Evolutionary conservation across 2,797 vertebrate genomes (phyloP), one percentile per base, ranked within the genome.

Genomic region (Atherinosoma microstoma): DNA sequence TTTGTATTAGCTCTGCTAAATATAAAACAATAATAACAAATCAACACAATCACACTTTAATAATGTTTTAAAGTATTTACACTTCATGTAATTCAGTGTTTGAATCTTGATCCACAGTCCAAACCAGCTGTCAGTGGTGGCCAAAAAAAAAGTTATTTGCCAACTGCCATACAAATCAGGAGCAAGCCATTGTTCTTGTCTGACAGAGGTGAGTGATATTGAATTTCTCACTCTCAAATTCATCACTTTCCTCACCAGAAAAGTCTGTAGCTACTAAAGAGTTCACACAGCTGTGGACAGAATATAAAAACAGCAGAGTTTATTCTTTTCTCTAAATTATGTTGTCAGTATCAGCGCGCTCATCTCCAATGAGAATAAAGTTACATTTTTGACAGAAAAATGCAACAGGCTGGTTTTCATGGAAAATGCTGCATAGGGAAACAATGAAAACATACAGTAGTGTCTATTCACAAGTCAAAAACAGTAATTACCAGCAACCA

Each of bases 281-380:
- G 73, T 42, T 20, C 53, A 76, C 63, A 72, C 75, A 79, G 80
- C 80, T 91, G 86, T 84, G 84, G 84, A 40, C n/a, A 11, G 16
- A 78, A 87, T 86, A 81, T 76, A 10, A 79, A 82, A 84, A 60
- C 75, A 73, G 74, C 73, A n/a, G 67, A 83, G 76, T 85, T 85
- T 84, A 61, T 80, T 81, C 80, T 82, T 75, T 70, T 76, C 38
- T 35, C 65, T 76, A 80, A 88, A 86, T 86, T 71, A 74, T 86
- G 73, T 84, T 89, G 85, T 89, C 90, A 89, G 78, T 69, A 82
- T 84, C 79, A 85, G 82, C 81, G 82, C 20, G 35, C 58, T 70
- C 71, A 27, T 82, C 73, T 75, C 78, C 73, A 66, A 64, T 74
- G 80, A 87, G 73, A 85, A 84, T 76, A 74, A 75, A 75, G 62